phyloP scores from a whole-genome alignment of 2,113 vertebrate genomes.

The Bostrychus sinensis region DNA sequence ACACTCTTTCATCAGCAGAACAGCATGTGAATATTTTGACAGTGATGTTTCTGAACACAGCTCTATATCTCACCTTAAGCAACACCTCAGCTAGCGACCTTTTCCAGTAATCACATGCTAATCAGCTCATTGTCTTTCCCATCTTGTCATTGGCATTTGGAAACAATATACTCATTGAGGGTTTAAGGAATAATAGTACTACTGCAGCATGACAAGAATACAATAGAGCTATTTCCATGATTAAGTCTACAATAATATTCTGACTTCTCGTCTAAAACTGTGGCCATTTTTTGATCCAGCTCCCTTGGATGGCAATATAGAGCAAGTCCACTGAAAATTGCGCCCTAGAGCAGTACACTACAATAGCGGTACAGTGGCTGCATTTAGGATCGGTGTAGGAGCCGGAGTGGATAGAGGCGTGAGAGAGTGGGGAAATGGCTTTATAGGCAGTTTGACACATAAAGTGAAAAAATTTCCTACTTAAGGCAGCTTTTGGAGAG shows the following conservation, averaged over 20 bases:
- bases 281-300: constrained; percentile 46
- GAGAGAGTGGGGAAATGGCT: constrained; percentile 35
- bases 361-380: constrained; percentile 51
- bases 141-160: constrained; percentile 50
- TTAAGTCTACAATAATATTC: constrained; percentile 55
- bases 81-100: constrained; percentile 16
- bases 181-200: constrained; percentile 27
- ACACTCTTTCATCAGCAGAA: too few species aligned
- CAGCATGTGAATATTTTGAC: constrained; percentile 11
- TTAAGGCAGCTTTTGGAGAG: constrained; percentile 43
- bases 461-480: constrained; percentile 55
- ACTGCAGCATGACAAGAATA: constrained; percentile 43
- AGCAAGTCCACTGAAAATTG: constrained; percentile 70
- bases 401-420: not conserved
- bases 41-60: constrained; percentile 3
- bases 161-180: constrained; percentile 29
- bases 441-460: constrained; percentile 51
- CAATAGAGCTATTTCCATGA: constrained; percentile 26
- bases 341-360: constrained; percentile 67
- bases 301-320: constrained; percentile 52
- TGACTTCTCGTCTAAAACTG: constrained; percentile 37
- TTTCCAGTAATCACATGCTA: constrained; percentile 42
- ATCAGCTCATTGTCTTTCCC: constrained; percentile 56
- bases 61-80: constrained; percentile 30
- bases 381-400: constrained; percentile 54